These are phyloP conservation scores for Pterocles burchelli DNA, from an alignment of 2,113 vertebrate species.

Conservation along the genomic window DNA sequence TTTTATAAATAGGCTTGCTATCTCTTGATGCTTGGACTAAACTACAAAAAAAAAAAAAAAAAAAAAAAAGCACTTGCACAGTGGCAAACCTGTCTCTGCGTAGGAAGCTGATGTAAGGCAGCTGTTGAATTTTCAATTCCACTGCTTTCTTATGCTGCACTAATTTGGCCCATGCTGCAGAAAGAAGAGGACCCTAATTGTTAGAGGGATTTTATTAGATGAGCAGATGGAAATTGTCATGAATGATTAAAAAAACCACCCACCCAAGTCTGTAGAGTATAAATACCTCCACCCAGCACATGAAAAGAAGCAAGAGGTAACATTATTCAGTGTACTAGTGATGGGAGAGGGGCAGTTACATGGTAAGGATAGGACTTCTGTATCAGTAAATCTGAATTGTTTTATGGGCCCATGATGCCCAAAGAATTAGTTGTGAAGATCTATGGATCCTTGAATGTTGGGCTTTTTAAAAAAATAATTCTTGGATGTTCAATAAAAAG, in stretches of 20 bases:
- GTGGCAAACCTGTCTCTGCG: background rate
- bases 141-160: accelerated
- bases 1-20: constrained; percentile 8
- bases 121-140: constrained; percentile 10
- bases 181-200: background rate
- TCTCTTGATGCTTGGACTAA: background rate
- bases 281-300: background rate
- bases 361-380: background rate
- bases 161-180: background rate
- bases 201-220: background rate
- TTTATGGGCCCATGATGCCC: background rate
- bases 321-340: background rate
- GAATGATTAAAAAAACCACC: background rate
- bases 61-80: background rate
- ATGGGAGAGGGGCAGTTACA: background rate
- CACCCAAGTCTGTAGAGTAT: background rate
- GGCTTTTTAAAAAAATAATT: background rate
- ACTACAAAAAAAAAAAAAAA: constrained; percentile 11
- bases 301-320: background rate
- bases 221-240: constrained; percentile 29
- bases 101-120: constrained; percentile 7
- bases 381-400: background rate
- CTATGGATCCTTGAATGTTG: background rate
- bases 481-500: background rate
- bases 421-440: background rate